Evolutionary conservation across 2,888 invertebrate genomes (phyloP).

Genomic region (Papilio protenor): DNA sequence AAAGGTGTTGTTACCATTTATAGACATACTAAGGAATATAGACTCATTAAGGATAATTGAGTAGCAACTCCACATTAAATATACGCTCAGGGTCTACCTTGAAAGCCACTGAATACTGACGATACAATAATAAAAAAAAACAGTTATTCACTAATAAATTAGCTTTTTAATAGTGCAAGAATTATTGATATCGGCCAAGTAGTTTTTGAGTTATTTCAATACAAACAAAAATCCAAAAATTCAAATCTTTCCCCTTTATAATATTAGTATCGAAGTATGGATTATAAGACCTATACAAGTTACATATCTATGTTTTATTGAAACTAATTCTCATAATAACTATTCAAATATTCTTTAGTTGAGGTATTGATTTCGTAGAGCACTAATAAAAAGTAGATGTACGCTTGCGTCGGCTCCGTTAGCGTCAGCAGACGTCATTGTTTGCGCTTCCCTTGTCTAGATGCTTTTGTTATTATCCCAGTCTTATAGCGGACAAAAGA

Average conservation of each 20-base stretch:
- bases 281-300: too few species aligned
- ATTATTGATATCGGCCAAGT: too few species aligned
- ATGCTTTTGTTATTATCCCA: constrained; percentile 73
- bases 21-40: not conserved
- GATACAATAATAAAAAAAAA: too few species aligned
- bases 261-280: too few species aligned
- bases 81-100: not conserved
- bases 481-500: constrained; percentile 74
- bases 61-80: not conserved
- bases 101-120: not conserved
- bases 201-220: too few species aligned
- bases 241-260: too few species aligned
- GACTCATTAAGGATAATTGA: not conserved
- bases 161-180: too few species aligned
- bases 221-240: too few species aligned
- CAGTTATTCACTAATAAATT: too few species aligned
- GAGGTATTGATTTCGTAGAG: constrained; percentile 40
- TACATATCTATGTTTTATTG: not conserved
- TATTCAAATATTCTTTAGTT: constrained; percentile 23
- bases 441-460: constrained; percentile 69
- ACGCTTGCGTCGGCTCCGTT: constrained; percentile 57
- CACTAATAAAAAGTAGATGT: constrained; percentile 59
- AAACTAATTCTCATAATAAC: not conserved
- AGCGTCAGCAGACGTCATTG: constrained; percentile 78
- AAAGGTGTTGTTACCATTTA: constrained; percentile 45